Evolutionary conservation across 2,113 vertebrate species (phyloP), one percentile per base, ranked within the genome.

Genomic region (Thinocorus orbignyianus): DNA sequence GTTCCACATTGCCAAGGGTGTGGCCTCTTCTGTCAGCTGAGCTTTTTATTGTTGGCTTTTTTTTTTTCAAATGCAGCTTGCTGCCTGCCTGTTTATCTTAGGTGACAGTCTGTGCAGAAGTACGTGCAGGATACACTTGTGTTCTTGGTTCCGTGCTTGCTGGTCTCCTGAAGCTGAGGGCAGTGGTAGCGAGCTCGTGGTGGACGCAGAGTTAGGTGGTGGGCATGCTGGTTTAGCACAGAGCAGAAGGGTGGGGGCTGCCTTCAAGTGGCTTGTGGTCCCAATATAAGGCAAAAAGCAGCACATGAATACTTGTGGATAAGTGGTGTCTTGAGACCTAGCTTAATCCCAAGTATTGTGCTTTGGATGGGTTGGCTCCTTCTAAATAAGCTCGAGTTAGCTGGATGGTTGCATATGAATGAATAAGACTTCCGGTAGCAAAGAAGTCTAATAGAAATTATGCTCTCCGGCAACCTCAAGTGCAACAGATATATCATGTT

Each of bases 171-270:
- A 41, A 60, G 17, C 60, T 31, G 16, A 2, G 1, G 48, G 48
- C 0, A 0, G 62, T 0, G 7, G 3, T 28, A 0, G 1, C 0
- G 17, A 57, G 51, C 20, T 41, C 0, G 0, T 44, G 60, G 60
- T 66, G 31, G 31, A 30, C 8, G 6, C 49, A 37, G 64, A 31
- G 9, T 31, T 17, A 25, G n/a, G 5, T 1, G 8, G 11, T 61
- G 22, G 66, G 19, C 24, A 1, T 48, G 26, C 49, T 81, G 76
- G 26, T 58, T 35, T 18, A 24, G 62, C 44, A 26, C 28, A 11
- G 81, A 30, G 11, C 55, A 35, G 69, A 62, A 35, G 31, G 39
- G 39, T 39, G 24, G 39, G 5, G 18, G 23, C 73, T 88, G 62
- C 69, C 31, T 55, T 88, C 39, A 16, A 2, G 17, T 65, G 1